These are phyloP conservation scores for Achlya flavicornis DNA, from an alignment of 2,888 invertebrate genomes.

Conservation along the genomic window DNA sequence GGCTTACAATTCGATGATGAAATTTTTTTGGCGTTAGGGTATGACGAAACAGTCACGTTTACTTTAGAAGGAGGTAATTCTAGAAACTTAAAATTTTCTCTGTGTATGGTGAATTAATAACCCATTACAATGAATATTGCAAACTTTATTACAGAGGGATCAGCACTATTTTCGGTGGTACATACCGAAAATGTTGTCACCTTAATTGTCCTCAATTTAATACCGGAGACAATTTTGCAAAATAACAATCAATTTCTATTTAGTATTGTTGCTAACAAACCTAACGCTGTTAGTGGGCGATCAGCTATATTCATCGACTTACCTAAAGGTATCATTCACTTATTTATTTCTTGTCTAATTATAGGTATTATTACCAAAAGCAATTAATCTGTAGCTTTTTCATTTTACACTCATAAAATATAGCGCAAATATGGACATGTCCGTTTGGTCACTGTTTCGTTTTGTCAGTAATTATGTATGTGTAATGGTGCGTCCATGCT, in stretches of 20 bases:
- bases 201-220: conserved; percentile 16
- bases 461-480: no score
- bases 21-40: conserved; percentile 37
- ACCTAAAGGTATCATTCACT: not conserved
- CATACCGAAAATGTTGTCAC: conserved; percentile 20
- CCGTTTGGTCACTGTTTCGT: no score
- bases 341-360: not conserved
- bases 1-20: conserved; percentile 34
- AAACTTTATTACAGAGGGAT: conserved; percentile 25
- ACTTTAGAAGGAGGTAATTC: conserved; percentile 42
- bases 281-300: conserved; percentile 17
- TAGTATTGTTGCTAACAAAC: conserved; percentile 31
- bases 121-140: not conserved
- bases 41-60: conserved; percentile 42
- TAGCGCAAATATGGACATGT: no score
- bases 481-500: no score
- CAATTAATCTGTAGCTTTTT: no score
- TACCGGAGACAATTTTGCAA: conserved; percentile 29
- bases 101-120: not conserved
- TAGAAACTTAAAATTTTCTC: not conserved
- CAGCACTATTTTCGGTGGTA: conserved; percentile 28
- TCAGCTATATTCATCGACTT: conserved; percentile 10
- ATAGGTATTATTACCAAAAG: no score
- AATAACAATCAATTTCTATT: conserved; percentile 32
- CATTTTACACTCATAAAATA: no score